Evolutionary conservation across 2,113 vertebrate species (phyloP).

Genomic region (Aegotheles bennettii): DNA sequence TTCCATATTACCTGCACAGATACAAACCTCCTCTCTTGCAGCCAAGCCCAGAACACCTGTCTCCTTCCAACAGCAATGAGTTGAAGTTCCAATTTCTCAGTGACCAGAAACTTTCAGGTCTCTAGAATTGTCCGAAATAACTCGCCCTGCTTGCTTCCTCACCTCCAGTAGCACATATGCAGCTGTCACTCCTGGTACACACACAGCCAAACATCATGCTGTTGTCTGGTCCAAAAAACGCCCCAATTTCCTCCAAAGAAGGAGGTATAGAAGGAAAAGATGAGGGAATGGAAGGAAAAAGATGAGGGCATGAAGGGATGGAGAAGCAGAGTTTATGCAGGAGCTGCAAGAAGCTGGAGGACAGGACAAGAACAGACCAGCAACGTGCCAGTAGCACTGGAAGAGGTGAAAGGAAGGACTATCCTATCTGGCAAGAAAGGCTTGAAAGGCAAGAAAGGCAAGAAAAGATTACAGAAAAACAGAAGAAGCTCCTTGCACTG

Average conservation of each 20-base stretch:
- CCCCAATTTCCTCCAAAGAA: fast-evolving
- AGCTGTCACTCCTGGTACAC: not conserved
- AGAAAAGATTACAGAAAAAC: not conserved
- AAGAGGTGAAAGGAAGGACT: not conserved
- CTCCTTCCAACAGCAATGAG: not conserved
- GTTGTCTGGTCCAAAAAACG: not conserved
- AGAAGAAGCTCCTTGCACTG: not conserved
- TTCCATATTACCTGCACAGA: fast-evolving
- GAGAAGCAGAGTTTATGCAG: not conserved
- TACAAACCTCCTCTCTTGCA: not conserved
- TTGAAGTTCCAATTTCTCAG: not conserved
- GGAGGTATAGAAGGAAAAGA: not conserved
- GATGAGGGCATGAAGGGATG: not conserved
- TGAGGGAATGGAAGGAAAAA: not conserved
- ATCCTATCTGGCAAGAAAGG: not conserved
- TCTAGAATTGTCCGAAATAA: not conserved
- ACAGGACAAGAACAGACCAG: not conserved
- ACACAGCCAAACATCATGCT: not conserved
- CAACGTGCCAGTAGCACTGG: fast-evolving
- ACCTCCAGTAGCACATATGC: not conserved
- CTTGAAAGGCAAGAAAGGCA: too few relatives aligned
- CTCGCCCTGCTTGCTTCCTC: not conserved
- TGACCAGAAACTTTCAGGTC: not conserved
- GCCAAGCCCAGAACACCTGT: not conserved
- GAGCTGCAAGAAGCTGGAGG: not conserved